phyloP scores from a whole-genome alignment of 2,888 invertebrate genomes.

The Pammene fasciana region DNA sequence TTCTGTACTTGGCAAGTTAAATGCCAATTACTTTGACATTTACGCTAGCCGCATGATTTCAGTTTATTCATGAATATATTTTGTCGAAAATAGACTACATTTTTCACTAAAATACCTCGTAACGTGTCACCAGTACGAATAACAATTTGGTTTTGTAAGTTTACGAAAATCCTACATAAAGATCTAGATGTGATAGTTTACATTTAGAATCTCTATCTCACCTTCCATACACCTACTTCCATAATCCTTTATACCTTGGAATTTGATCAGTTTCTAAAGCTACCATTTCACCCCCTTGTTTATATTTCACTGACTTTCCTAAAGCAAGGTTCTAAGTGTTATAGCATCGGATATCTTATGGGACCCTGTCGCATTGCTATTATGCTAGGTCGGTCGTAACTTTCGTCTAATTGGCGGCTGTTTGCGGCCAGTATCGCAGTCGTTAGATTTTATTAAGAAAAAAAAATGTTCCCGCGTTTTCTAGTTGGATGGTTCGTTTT shows the following conservation, averaged over 20 bases:
- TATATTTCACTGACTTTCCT: slow-evolving; percentile 51
- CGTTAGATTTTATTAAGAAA: slow-evolving; percentile 41
- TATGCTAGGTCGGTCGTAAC: slow-evolving; percentile 35
- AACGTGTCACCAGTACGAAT: not conserved
- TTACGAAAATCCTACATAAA: not conserved
- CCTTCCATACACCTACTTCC: slow-evolving; percentile 18
- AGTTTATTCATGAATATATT: not conserved
- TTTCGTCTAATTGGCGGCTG: slow-evolving; percentile 40
- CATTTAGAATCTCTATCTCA: not conserved
- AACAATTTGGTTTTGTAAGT: not conserved
- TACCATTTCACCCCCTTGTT: slow-evolving; percentile 58
- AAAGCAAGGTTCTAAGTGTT: slow-evolving; percentile 36
- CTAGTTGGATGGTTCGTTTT: slow-evolving; percentile 21
- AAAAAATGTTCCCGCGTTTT: slow-evolving; percentile 19
- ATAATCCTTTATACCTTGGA: slow-evolving; percentile 44
- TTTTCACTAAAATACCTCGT: too few relatives aligned
- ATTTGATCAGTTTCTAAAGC: slow-evolving; percentile 64
- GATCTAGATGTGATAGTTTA: slow-evolving; percentile 13
- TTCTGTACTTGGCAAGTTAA: slow-evolving; percentile 2
- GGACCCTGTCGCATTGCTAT: slow-evolving; percentile 37
- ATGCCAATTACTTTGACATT: slow-evolving; percentile 9
- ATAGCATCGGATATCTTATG: slow-evolving; percentile 35
- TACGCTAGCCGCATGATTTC: not conserved
- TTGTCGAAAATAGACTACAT: not conserved
- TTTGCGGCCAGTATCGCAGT: slow-evolving; percentile 38